Percentiles rank a stretch among this genome's conserved stretches.
Evolutionary conservation across 1,140 invertebrate genomes (phyloP).

Genomic region (Lasioglossum albipes): DNA sequence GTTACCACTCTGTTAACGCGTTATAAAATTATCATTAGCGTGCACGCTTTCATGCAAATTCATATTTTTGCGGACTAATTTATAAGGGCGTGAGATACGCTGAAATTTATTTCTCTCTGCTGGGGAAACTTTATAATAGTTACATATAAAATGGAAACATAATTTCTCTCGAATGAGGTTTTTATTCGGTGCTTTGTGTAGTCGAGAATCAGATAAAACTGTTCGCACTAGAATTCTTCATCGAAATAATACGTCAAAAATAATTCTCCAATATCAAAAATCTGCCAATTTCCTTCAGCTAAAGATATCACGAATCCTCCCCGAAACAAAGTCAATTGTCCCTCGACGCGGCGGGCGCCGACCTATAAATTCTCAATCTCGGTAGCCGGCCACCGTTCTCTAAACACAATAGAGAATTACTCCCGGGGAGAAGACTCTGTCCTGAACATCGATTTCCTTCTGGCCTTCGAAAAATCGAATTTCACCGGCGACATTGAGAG

Average conservation of each 20-base stretch:
- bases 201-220: too few relatives aligned
- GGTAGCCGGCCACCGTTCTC: neutral
- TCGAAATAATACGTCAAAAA: neutral
- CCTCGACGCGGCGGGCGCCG: neutral
- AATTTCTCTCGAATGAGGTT: too few relatives aligned
- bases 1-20: too few relatives aligned
- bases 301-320: neutral
- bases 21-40: too few relatives aligned
- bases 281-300: neutral
- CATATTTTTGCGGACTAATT: too few relatives aligned
- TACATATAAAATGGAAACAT: too few relatives aligned
- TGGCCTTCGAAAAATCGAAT: conserved; percentile 16
- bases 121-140: too few relatives aligned
- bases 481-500: neutral
- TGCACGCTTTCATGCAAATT: too few relatives aligned
- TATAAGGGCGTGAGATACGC: too few relatives aligned
- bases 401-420: conserved; percentile 9
- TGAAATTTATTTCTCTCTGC: too few relatives aligned
- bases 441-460: neutral
- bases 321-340: neutral
- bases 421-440: neutral
- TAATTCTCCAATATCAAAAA: neutral
- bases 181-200: too few relatives aligned
- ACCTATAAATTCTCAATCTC: conserved; percentile 14
- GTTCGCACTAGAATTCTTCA: neutral